Percentiles rank a stretch among this genome's conserved stretches.
Evolutionary conservation across 30 jellyfish, hydroid and myxozoan genomes (phyloP).

Genomic region (Hydractinia echinata): DNA sequence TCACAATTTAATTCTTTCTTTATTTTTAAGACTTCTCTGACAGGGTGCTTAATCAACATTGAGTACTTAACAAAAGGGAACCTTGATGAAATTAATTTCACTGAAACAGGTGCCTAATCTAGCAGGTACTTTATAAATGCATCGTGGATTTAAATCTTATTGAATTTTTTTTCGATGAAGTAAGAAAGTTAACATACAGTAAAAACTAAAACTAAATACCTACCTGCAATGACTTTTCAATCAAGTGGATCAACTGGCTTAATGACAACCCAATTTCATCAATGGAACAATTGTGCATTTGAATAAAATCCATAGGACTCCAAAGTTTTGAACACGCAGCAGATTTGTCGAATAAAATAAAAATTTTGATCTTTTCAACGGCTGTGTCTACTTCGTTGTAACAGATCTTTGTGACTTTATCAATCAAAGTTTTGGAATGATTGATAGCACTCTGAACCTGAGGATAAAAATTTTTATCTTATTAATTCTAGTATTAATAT

Average conservation of each 20-base stretch:
- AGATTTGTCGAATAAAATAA: constrained; percentile 36
- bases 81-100: no score
- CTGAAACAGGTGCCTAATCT: no score
- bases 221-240: constrained; percentile 65
- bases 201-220: not conserved
- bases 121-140: no score
- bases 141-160: no score
- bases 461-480: not conserved
- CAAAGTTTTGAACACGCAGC: constrained; percentile 16
- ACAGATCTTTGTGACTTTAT: constrained; percentile 37
- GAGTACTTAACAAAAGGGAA: no score
- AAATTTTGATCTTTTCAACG: constrained; percentile 36
- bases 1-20: no score
- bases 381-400: constrained; percentile 34
- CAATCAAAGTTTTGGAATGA: constrained; percentile 41
- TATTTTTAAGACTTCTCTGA: no score
- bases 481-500: no score
- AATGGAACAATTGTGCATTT: constrained; percentile 25
- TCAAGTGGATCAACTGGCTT: constrained; percentile 17
- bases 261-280: constrained; percentile 18
- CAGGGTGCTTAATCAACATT: no score
- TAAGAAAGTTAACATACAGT: no score
- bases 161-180: no score
- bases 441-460: constrained; percentile 47
- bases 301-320: constrained; percentile 43